Evolutionary conservation across 1,140 invertebrate genomes (phyloP).

Genomic region (Neodiprion fabricii): DNA sequence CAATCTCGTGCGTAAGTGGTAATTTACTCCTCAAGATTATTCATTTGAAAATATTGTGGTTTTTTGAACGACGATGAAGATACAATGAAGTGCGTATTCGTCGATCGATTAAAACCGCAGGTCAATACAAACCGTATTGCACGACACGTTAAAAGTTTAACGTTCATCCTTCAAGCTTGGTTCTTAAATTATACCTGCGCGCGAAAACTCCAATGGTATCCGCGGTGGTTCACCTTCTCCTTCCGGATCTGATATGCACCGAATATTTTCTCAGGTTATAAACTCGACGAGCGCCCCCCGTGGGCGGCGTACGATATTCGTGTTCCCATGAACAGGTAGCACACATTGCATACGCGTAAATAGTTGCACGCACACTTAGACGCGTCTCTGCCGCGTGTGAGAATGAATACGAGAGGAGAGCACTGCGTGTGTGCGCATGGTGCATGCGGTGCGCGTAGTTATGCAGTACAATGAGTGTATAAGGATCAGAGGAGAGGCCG

Average conservation of each 20-base stretch:
- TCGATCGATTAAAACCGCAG: no score
- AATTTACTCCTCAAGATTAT: no score
- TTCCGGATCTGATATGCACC: neutral
- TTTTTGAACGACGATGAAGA: no score
- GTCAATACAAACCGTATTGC: no score
- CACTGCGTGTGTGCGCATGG: slow-evolving; percentile 7
- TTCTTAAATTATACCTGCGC: no score
- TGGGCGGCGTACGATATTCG: slow-evolving; percentile 27
- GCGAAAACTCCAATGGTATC: no score
- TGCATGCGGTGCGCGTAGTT: neutral
- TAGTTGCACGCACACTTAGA: slow-evolving; percentile 20
- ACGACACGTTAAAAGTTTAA: no score
- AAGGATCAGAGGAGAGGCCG: neutral
- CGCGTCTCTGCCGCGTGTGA: slow-evolving; percentile 29
- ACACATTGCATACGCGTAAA: slow-evolving; percentile 22
- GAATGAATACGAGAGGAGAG: slow-evolving; percentile 7
- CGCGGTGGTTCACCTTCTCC: no score
- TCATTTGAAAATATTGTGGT: no score
- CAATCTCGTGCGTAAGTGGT: no score
- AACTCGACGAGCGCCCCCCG: slow-evolving; percentile 27
- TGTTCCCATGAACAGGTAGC: slow-evolving; percentile 47
- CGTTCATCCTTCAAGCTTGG: no score
- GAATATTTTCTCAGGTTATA: slow-evolving; percentile 22
- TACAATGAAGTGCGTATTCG: no score
- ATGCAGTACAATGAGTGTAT: neutral